phyloP scores from a whole-genome alignment of 1,140 invertebrate genomes.

The Trissolcus basalis region DNA sequence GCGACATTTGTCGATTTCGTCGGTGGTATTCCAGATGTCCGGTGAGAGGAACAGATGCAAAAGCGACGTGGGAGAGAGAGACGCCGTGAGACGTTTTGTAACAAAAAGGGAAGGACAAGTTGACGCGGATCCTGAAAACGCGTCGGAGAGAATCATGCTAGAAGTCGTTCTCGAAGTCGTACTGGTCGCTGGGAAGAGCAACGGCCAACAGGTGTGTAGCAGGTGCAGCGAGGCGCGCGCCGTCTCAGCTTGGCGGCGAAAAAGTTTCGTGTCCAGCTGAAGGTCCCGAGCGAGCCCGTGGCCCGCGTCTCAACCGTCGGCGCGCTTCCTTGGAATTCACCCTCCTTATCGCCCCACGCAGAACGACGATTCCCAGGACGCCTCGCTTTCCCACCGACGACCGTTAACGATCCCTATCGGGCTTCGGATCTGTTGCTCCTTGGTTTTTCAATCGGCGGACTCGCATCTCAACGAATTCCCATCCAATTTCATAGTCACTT shows the following conservation, averaged over 20 bases:
- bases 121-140: slow-evolving; percentile 53
- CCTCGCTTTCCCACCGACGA: slow-evolving; percentile 33
- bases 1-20: slow-evolving; percentile 54
- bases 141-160: slow-evolving; percentile 55
- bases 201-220: slow-evolving; percentile 63
- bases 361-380: slow-evolving; percentile 38
- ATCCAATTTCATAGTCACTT: too few species aligned
- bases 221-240: slow-evolving; percentile 57
- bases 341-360: slow-evolving; percentile 50
- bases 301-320: slow-evolving; percentile 51
- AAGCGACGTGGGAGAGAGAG: slow-evolving; percentile 5
- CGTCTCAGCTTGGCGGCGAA: slow-evolving; percentile 45
- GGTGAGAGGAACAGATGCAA: slow-evolving; percentile 24
- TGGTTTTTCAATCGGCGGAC: slow-evolving; percentile 19
- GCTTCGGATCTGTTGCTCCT: slow-evolving; percentile 32
- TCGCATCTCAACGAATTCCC: not conserved
- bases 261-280: slow-evolving; percentile 62
- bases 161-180: slow-evolving; percentile 59
- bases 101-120: slow-evolving; percentile 26
- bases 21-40: slow-evolving; percentile 57
- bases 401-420: slow-evolving; percentile 42
- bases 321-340: slow-evolving; percentile 58
- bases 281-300: slow-evolving; percentile 60
- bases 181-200: slow-evolving; percentile 51
- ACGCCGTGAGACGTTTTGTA: too few species aligned